A percentile compares a stretch with the other conserved stretches of the same genome.
Conservation (phyloP, 2,888 invertebrate genomes). For the Dynastes hyllus region DNA sequence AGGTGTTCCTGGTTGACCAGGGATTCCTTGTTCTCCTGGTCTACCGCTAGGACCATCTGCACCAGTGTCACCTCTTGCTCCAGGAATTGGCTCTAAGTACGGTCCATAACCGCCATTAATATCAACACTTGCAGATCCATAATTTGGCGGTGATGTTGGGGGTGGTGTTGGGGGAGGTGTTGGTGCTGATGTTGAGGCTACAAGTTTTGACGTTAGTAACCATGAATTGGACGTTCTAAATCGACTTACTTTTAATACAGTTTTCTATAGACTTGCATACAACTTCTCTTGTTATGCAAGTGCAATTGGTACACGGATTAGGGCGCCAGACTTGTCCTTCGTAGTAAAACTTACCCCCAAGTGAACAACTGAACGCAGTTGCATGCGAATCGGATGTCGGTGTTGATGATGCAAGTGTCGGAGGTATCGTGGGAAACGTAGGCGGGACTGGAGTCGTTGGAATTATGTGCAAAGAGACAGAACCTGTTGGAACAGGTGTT, state of each 20-base stretch:
- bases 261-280: constrained; percentile 72
- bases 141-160: constrained; percentile 58
- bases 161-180: constrained; percentile 50
- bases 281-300: constrained; percentile 79
- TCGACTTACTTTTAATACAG: constrained; percentile 67
- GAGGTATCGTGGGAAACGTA: neutral
- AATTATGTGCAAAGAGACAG: constrained; percentile 62
- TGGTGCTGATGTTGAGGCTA: constrained; percentile 4
- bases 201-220: neutral
- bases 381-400: constrained; percentile 59
- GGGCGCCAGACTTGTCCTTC: constrained; percentile 82
- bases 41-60: constrained; percentile 74
- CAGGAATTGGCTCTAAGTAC: constrained; percentile 62
- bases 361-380: constrained; percentile 70
- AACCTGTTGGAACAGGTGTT: constrained; percentile 64
- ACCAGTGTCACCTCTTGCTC: constrained; percentile 74
- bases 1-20: constrained; percentile 77
- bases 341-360: constrained; percentile 77
- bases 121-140: constrained; percentile 52
- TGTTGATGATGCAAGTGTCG: constrained; percentile 56
- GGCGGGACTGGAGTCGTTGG: constrained; percentile 50
- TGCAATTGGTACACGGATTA: constrained; percentile 83
- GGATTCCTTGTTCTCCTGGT: constrained; percentile 76
- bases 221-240: neutral
- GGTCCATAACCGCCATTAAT: constrained; percentile 14